Base-by-base conservation (phyloP, 2,113 vertebrate genomes). In the Actinemys pallida region DNA sequence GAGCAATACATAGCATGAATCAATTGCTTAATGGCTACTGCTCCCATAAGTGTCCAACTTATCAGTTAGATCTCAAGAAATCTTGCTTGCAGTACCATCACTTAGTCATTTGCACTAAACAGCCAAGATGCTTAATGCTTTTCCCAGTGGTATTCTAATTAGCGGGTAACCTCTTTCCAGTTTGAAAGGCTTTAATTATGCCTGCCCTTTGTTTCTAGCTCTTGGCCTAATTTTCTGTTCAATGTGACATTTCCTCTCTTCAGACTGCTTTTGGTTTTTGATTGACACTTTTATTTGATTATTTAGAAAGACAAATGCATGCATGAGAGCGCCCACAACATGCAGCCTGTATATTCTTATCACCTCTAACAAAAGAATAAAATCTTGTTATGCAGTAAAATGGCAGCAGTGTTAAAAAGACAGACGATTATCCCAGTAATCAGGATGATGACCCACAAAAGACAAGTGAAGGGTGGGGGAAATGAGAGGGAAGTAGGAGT, bases 1-100 rank as follows among this genome's bases (percentile, higher is more conserved):
- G 16, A 82, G 76, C 86, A 89, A 27, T 50, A 95, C 86, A 53
- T 39, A 53, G 82, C 76, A 76, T 56, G 85, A 92, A 72, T 90
- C 90, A 95, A 95, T 96, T 97, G 92, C 92, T 93, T 96, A 83
- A 96, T 94, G 91, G 93, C 85, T 87, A 29, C 91, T 90, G 52
- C 86, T 96, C 84, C 86, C 78, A 42, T 88, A 69, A 83, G 91
- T 90, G 91, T 86, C 92, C 84, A 88, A 81, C 83, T 96, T 92
- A 81, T 90, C 84, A 88, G 62, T 52, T 75, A 29, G 39, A 94
- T 89, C 93, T 94, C 90, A 22, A 78, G 83, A 75, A 93, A 86
- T 79, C 83, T 93, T 90, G 81, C 94, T 87, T 86, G 93, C 75
- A 93, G 52, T 80, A 79, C 50, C 84, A 79, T 93, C 29, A 8